phyloP scores from a whole-genome alignment of 1,140 invertebrate species.

The Drosophila asahinai region DNA sequence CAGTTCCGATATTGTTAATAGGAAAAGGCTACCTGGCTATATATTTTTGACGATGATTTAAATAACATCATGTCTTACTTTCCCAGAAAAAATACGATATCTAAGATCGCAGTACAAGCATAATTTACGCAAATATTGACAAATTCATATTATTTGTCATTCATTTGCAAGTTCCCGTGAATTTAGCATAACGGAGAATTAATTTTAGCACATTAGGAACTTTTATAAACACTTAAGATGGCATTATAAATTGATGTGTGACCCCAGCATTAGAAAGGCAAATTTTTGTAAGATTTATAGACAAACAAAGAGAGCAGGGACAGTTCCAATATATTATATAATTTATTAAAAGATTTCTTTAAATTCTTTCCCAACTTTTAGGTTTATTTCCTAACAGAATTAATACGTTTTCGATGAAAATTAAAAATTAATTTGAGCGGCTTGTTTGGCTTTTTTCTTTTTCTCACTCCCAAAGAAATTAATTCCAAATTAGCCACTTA shows the following conservation, averaged over 20 bases:
- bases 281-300: constrained; percentile 50
- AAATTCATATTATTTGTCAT: background rate
- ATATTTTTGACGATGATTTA: background rate
- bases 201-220: constrained; percentile 38
- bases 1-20: constrained; percentile 4
- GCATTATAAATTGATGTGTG: constrained; percentile 32
- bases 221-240: constrained; percentile 61
- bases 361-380: background rate
- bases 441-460: constrained; percentile 39
- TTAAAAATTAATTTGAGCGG: constrained; percentile 60
- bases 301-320: constrained; percentile 19
- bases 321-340: constrained; percentile 6
- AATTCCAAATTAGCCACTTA: constrained; percentile 64
- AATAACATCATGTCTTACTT: background rate
- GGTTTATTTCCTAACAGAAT: constrained; percentile 28
- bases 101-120: background rate
- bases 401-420: constrained; percentile 70
- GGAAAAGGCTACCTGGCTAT: constrained; percentile 3
- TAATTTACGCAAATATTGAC: constrained; percentile 3
- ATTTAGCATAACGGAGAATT: constrained; percentile 31
- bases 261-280: constrained; percentile 61
- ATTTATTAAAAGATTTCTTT: background rate
- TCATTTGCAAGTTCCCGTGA: constrained; percentile 7
- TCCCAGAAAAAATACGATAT: background rate
- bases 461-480: constrained; percentile 45